phyloP scores from a whole-genome alignment of 2,113 vertebrate species.

The Nycticebus coucang region DNA sequence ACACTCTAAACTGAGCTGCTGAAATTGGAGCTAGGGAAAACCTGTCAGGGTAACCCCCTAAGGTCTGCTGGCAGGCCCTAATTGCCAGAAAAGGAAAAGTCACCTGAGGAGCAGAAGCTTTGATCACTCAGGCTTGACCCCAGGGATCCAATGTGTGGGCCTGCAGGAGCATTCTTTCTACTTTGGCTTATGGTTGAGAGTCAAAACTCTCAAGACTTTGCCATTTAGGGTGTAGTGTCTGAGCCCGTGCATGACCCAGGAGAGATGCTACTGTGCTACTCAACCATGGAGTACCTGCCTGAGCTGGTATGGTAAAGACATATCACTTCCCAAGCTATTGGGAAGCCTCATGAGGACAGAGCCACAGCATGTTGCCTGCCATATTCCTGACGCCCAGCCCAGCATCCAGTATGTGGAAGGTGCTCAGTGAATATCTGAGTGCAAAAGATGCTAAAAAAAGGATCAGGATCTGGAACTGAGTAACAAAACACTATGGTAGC shows the following conservation, averaged over 20 bases:
- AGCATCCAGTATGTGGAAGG: not conserved
- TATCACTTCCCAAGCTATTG: not conserved
- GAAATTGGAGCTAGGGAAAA: not conserved
- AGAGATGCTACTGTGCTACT: not conserved
- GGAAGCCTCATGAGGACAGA: not conserved
- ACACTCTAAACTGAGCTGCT: not conserved
- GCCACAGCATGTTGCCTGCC: not conserved
- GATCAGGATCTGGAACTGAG: not conserved
- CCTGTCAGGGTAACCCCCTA: not conserved
- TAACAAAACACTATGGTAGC: not conserved
- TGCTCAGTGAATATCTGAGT: not conserved
- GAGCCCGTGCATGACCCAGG: not conserved
- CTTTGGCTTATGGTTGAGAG: not conserved
- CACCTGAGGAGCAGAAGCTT: not conserved
- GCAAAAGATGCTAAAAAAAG: not conserved
- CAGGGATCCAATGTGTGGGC: not conserved
- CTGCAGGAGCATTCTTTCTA: not conserved
- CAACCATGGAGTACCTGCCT: not conserved
- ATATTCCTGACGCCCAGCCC: not conserved
- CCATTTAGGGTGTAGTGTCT: not conserved
- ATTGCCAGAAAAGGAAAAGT: not conserved
- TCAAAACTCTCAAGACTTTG: not conserved
- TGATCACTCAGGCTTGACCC: not conserved
- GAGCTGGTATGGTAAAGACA: not conserved
- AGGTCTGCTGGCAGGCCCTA: not conserved